Conservation (phyloP, 2,797 vertebrate genomes). For the Bufotes viridis region DNA sequence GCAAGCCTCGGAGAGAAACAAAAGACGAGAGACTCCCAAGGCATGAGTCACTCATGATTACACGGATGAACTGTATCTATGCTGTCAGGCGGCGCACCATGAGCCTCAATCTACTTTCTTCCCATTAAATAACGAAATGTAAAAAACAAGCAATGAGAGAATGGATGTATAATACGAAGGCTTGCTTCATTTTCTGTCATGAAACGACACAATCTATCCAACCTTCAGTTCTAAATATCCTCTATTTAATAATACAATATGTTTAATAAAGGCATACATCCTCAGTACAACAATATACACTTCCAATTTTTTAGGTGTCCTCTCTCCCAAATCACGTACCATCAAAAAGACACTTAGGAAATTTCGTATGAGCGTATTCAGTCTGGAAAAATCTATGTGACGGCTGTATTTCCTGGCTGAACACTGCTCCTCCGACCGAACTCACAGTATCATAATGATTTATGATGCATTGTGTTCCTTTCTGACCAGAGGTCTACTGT, state of each 20-base stretch:
- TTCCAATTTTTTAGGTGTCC: too few relatives aligned
- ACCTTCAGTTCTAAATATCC: not conserved
- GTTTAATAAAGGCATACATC: not conserved
- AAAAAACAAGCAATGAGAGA: not conserved
- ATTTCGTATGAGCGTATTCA: too few relatives aligned
- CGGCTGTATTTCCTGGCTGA: too few relatives aligned
- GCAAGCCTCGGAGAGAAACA: constrained; percentile 11
- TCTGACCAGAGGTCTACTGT: too few relatives aligned
- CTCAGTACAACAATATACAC: not conserved
- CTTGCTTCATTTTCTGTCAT: not conserved
- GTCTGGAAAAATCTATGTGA: too few relatives aligned
- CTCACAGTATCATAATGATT: too few relatives aligned
- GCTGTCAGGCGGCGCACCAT: constrained; percentile 9
- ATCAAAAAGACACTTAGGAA: too few relatives aligned
- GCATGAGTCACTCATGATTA: constrained; percentile 53
- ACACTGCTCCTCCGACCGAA: too few relatives aligned
- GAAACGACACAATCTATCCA: not conserved
- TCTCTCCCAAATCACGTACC: too few relatives aligned
- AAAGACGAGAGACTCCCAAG: constrained; percentile 22
- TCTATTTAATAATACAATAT: not conserved
- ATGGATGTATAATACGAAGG: not conserved
- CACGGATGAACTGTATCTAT: not conserved
- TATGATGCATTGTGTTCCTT: too few relatives aligned
- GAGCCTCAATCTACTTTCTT: constrained; percentile 24
- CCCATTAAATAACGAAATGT: not conserved